Percentiles rank a stretch among this genome's conserved stretches.
These are phyloP conservation scores for Hypanus sabinus DNA, from an alignment of 2,113 vertebrate genomes.

Conservation along the genomic window DNA sequence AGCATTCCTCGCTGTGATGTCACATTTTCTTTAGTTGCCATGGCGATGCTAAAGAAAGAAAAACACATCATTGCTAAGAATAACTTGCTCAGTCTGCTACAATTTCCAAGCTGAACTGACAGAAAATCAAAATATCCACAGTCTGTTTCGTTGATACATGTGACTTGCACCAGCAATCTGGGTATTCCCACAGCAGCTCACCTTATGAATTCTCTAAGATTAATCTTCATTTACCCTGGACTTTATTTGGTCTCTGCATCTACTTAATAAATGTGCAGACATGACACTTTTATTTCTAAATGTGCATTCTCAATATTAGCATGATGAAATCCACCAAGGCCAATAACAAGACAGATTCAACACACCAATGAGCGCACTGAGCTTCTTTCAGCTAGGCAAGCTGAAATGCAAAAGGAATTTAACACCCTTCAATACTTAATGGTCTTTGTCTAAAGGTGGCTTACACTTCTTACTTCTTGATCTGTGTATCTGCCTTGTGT, in stretches of 20 bases:
- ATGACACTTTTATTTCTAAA: background rate
- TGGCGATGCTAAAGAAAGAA: slow-evolving; percentile 76
- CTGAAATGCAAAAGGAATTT: background rate
- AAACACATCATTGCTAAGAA: slow-evolving; percentile 46
- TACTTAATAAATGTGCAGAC: background rate
- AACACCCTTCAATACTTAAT: background rate
- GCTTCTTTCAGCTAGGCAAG: background rate
- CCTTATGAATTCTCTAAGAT: background rate
- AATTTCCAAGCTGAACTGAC: slow-evolving; percentile 40
- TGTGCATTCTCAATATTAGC: background rate
- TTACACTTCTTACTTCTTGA: background rate
- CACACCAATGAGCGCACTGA: background rate
- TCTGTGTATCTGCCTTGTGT: background rate
- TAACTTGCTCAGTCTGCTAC: slow-evolving; percentile 37
- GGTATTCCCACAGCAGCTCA: slow-evolving; percentile 6
- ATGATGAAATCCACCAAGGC: background rate
- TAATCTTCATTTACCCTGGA: background rate
- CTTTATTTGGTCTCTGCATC: background rate
- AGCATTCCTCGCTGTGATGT: slow-evolving; percentile 87
- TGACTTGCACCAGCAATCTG: background rate
- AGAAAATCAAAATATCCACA: slow-evolving; percentile 43
- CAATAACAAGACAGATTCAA: background rate
- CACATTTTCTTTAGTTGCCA: slow-evolving; percentile 99
- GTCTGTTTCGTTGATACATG: slow-evolving; percentile 17
- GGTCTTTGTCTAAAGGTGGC: background rate